A percentile compares a stretch with the other conserved stretches of the same genome.
Evolutionary conservation across 2,113 vertebrate genomes (phyloP).

Genomic region (Lepus timidus): DNA sequence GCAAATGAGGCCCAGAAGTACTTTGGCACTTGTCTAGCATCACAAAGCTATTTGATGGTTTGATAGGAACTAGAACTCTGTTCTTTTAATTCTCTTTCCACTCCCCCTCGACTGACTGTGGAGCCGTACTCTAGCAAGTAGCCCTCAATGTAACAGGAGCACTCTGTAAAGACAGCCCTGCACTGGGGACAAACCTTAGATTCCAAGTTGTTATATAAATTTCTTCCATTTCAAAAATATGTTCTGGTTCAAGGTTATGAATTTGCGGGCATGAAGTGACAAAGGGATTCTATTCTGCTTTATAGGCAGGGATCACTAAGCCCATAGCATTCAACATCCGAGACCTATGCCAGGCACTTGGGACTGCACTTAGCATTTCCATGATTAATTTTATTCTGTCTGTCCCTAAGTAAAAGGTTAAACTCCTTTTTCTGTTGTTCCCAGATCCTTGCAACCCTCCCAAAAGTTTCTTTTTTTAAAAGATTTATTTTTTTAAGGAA

Average conservation of each 20-base stretch:
- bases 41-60: neutral
- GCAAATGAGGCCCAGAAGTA: neutral
- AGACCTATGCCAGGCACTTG: neutral
- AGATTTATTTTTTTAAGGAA: no score
- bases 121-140: neutral
- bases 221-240: neutral
- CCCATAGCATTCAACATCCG: neutral
- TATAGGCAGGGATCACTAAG: neutral
- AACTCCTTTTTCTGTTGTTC: neutral
- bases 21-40: neutral
- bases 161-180: neutral
- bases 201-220: neutral
- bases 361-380: neutral
- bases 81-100: neutral
- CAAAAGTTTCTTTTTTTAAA: neutral
- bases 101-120: neutral
- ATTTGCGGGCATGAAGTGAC: neutral
- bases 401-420: slow-evolving; percentile 1
- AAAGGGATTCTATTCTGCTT: neutral
- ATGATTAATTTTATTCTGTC: neutral
- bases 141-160: neutral
- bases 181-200: neutral
- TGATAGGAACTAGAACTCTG: neutral
- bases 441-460: neutral
- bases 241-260: neutral